Evolutionary conservation across 2,113 vertebrate genomes (phyloP), one percentile per base, ranked within the genome.

Genomic region (Apus apus): DNA sequence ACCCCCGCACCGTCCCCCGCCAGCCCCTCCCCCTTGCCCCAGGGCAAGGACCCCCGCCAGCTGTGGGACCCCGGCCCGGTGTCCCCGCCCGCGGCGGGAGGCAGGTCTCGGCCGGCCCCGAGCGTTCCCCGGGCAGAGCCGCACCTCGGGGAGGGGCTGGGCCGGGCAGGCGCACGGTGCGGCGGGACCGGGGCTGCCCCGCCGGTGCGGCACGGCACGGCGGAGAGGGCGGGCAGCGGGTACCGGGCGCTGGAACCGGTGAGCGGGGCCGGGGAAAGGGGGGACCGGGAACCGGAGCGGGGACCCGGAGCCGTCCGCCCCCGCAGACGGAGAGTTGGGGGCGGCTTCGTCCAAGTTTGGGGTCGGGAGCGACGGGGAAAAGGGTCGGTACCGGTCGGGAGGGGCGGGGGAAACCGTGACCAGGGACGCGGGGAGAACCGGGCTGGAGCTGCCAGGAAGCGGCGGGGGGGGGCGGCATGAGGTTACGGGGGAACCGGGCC

Each of bases 121-220:
- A 11, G 23, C 43, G 45, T 19, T 58, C 34, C 21, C 26, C 40
- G 75, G 50, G 68, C 45, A 34, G 76, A 57, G 72, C 64, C 65
- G 81, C 66, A 77, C 80, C 88, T 70, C 73, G 51, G 89, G 81
- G 74, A 73, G 80, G 88, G 64, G 87, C 87, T 61, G 87, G 77
- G 60, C 67, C 71, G 62, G 85, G 83, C 84, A 86, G 64, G 84
- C 81, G 85, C 18, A 66, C 51, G 72, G 90, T 40, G 85, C 76
- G 18, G 84, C 70, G 84, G 90, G 70, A 70, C 51, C 78, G 85
- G 85, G 90, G 84, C 54, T 19, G 46, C 46, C 46, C 48, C 46
- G 50, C 38, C 32, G 61, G 76, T 18, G 9, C 34, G 67, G 67
- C 34, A 23, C 58, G 70, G 82, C 22, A 10, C 60, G 40, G 83